Evolutionary conservation across 2,888 invertebrate species (phyloP).

Genomic region (Apodemia mormo): DNA sequence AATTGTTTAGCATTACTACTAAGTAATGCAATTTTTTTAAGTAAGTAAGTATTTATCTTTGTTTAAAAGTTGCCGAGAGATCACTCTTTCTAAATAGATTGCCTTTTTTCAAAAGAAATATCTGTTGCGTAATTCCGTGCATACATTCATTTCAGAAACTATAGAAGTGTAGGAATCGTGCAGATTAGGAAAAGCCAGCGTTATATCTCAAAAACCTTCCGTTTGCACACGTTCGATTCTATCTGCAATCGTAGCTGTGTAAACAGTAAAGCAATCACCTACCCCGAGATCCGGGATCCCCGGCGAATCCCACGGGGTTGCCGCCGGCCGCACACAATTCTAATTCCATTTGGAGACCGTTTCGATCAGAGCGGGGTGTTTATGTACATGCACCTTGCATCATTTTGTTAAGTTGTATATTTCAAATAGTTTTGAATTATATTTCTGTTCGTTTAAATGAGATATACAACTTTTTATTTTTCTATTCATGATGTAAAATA

Average conservation of each 20-base stretch:
- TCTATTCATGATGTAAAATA: too few species aligned
- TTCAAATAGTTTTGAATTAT: neutral
- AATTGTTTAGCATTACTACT: too few species aligned
- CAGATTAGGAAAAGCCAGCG: neutral
- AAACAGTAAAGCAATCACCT: conserved; percentile 64
- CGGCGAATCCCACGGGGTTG: conserved; percentile 37
- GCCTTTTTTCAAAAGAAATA: too few species aligned
- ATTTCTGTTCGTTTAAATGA: too few species aligned
- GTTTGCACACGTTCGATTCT: conserved; percentile 31
- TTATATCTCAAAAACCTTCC: conserved; percentile 28
- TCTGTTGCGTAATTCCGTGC: neutral
- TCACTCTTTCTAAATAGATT: too few species aligned
- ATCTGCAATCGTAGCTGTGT: conserved; percentile 46
- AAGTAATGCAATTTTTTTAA: too few species aligned
- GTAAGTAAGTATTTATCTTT: too few species aligned
- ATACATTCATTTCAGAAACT: neutral
- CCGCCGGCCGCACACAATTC: conserved; percentile 36
- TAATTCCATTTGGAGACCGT: conserved; percentile 40
- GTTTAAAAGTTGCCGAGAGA: too few species aligned
- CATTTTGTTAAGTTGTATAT: conserved; percentile 17
- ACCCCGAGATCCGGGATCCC: conserved; percentile 34
- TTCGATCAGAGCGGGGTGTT: conserved; percentile 37
- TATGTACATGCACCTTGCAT: conserved; percentile 30
- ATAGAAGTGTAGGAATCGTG: neutral
- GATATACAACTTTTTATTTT: too few species aligned